Percentiles rank a stretch among this genome's conserved stretches.
Conservation (phyloP, 1,140 invertebrate species). For the Pogonomyrmex californicus region DNA sequence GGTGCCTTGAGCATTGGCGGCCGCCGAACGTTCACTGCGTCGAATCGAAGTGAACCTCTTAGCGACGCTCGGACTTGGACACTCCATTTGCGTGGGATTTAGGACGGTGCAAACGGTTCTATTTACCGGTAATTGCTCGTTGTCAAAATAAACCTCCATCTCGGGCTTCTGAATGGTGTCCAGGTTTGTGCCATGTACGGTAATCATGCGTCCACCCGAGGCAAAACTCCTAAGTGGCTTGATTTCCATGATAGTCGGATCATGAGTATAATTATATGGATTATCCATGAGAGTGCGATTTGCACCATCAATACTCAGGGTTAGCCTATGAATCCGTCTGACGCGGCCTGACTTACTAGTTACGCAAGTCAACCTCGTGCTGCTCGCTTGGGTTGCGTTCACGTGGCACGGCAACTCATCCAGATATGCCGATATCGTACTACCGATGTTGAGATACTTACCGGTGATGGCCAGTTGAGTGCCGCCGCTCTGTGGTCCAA, state of each 20-base stretch:
- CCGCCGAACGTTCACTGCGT: slow-evolving; percentile 65
- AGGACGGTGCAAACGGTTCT: slow-evolving; percentile 94
- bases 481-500: slow-evolving; percentile 97
- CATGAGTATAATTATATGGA: slow-evolving; percentile 96
- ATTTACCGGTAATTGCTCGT: slow-evolving; percentile 91
- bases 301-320: slow-evolving; percentile 94
- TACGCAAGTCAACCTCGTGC: slow-evolving; percentile 94
- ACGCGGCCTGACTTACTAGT: slow-evolving; percentile 91
- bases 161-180: slow-evolving; percentile 96
- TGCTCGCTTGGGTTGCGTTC: slow-evolving; percentile 95
- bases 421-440: slow-evolving; percentile 94
- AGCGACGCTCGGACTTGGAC: slow-evolving; percentile 93
- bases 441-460: slow-evolving; percentile 97
- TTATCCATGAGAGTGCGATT: slow-evolving; percentile 90
- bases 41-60: slow-evolving; percentile 79
- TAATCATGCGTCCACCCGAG: slow-evolving; percentile 97
- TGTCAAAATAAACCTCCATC: slow-evolving; percentile 93
- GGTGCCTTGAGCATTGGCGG: slow-evolving; percentile 3
- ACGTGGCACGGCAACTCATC: slow-evolving; percentile 96
- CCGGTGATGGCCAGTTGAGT: slow-evolving; percentile 97
- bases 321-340: slow-evolving; percentile 89
- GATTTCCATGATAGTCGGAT: slow-evolving; percentile 97
- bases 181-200: slow-evolving; percentile 96
- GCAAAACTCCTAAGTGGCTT: slow-evolving; percentile 95
- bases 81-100: slow-evolving; percentile 97